Base-by-base conservation (phyloP, 2,113 vertebrate genomes). In the Onychostruthus taczanowskii region DNA sequence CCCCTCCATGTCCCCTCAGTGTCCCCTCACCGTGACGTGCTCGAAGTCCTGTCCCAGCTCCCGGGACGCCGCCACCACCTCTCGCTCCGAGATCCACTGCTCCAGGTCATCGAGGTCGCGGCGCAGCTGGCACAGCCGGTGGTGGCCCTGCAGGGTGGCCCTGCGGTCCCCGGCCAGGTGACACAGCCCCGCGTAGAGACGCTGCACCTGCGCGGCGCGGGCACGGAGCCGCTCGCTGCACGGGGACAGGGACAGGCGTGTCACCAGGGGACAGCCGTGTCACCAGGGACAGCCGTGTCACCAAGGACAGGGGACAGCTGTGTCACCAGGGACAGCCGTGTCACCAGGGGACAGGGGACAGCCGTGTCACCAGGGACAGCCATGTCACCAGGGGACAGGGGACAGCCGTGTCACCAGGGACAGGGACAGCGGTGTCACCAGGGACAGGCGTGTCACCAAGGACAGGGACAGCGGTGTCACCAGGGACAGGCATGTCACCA, bases 41-140 rank as follows among this genome's bases (percentile, higher is more conserved):
- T 99, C 99, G 4, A 99, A 99, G 98, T 99, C 99, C 96, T 99
- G 99, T 43, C 99, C 99, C 80, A 99, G 98, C 97, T 99, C 99
- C 6, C 99, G 99, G 13, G 99, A 99, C 46, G 99, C 99, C 0
- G 99, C 99, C 53, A 99, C 99, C 95, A 99, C 98, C 97, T 99
- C 99, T 13, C 99, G 97, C 97, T 99, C 99, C 10, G 99, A 98
- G 89, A 99, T 99, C 99, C 99, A 99, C 95, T 99, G 99, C 84
- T 99, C 99, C 89, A 99, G 98, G 96, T 99, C 99, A 13, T 99
- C 99, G 81, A 99, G 97, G 79, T 99, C 99, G 0, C 99, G 96
- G 92, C 98, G 98, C 43, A 99, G 98, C 97, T 99, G 99, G 83
- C 98, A 99, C 66, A 99, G 98, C 10, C 98, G 97, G 24, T 99